Evolutionary conservation across 2,797 vertebrate species (phyloP).

Genomic region (Pseudochirops corinnae): DNA sequence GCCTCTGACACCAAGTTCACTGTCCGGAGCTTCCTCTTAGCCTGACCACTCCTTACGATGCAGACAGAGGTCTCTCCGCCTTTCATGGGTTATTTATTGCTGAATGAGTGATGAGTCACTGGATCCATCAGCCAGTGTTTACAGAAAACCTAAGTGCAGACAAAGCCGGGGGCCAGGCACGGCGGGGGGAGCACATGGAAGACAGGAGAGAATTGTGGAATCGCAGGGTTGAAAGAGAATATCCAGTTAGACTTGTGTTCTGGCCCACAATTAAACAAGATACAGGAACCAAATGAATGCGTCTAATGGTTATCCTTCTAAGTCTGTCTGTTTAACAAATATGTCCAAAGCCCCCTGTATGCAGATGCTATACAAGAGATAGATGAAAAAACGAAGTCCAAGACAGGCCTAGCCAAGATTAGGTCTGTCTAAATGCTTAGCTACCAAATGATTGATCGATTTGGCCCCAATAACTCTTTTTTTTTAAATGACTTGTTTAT

Average conservation of each 20-base stretch:
- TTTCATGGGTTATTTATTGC: not conserved
- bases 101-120: not conserved
- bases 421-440: not conserved
- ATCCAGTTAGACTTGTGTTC: not conserved
- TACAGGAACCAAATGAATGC: not conserved
- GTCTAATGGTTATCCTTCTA: not conserved
- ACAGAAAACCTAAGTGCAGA: not conserved
- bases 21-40: not conserved
- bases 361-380: not conserved
- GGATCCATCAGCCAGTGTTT: not conserved
- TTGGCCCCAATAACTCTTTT: too few relatives aligned
- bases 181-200: not conserved
- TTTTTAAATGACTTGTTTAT: too few relatives aligned
- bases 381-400: not conserved
- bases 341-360: not conserved
- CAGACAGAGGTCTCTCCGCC: not conserved
- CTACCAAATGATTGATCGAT: not conserved
- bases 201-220: not conserved
- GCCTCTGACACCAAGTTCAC: not conserved
- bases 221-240: not conserved
- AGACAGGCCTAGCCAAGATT: not conserved
- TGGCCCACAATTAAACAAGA: not conserved
- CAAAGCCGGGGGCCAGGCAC: not conserved
- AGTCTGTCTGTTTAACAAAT: not conserved
- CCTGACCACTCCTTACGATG: not conserved